Evolutionary conservation across 2,113 vertebrate species (phyloP).

Genomic region (Myotis yumanensis): DNA sequence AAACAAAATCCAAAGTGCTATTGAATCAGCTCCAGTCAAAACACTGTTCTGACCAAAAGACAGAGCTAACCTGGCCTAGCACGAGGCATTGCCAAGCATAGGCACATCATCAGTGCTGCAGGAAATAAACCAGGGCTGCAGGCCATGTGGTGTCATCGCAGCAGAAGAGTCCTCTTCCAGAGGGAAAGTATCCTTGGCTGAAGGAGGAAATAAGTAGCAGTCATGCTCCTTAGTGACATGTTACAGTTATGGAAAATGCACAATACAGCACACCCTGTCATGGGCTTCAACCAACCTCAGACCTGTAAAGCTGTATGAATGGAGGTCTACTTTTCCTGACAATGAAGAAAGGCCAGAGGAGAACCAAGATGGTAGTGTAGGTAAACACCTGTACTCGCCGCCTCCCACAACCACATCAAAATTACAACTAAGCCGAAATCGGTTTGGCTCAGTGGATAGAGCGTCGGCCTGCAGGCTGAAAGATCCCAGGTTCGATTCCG

Average conservation of each 20-base stretch:
- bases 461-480: not conserved
- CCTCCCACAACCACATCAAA: too few relatives aligned
- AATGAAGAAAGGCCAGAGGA: slow-evolving; percentile 25
- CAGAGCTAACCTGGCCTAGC: not conserved
- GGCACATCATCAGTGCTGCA: not conserved
- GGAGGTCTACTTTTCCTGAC: not conserved
- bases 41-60: slow-evolving; percentile 40
- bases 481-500: not conserved
- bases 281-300: slow-evolving; percentile 17
- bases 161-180: slow-evolving; percentile 18
- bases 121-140: not conserved
- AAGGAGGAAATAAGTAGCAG: not conserved
- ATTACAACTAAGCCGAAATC: too few relatives aligned
- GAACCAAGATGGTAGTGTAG: too few relatives aligned
- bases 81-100: not conserved
- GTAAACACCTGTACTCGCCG: too few relatives aligned
- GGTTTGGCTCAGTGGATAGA: not conserved
- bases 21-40: slow-evolving; percentile 22
- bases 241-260: not conserved
- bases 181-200: not conserved
- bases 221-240: not conserved
- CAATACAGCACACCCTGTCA: not conserved
- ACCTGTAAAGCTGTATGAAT: not conserved
- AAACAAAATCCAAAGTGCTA: slow-evolving; percentile 39
- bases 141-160: not conserved